Percentiles rank a stretch among this genome's conserved stretches.
Evolutionary conservation across 2,888 invertebrate species (phyloP).

Genomic region (Aplocera efformata): DNA sequence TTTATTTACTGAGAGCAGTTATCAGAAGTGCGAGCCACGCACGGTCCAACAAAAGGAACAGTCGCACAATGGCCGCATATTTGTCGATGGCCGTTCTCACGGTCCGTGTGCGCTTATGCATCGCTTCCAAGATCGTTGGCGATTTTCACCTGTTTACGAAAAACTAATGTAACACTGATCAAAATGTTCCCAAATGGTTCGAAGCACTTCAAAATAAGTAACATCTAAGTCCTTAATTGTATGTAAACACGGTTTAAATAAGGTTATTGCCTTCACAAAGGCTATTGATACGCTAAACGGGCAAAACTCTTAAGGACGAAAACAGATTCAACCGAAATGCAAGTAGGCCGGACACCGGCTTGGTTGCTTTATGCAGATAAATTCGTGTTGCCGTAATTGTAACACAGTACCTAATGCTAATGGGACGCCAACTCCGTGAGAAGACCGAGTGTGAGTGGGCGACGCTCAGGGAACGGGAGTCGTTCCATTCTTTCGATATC

Average conservation of each 20-base stretch:
- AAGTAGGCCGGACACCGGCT: conserved; percentile 22
- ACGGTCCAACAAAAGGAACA: conserved; percentile 57
- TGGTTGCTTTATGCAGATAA: conserved; percentile 41
- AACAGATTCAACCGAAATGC: conserved; percentile 54
- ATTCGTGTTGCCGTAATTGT: conserved; percentile 54
- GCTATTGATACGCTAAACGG: conserved; percentile 43
- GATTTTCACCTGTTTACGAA: conserved; percentile 20
- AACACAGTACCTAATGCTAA: conserved; percentile 41
- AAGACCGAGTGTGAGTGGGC: conserved; percentile 31
- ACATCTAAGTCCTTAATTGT: conserved; percentile 5
- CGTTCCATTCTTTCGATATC: conserved; percentile 41
- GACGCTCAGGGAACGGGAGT: conserved; percentile 26
- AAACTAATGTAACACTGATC: not conserved
- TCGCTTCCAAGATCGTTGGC: conserved; percentile 29
- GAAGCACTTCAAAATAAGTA: conserved; percentile 2
- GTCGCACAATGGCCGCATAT: conserved; percentile 70
- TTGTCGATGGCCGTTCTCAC: conserved; percentile 61
- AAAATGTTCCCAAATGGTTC: conserved; percentile 4
- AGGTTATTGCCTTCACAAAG: no score
- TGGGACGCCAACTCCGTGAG: conserved; percentile 24
- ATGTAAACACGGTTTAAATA: no score
- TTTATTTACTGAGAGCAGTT: conserved; percentile 9
- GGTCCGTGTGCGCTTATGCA: conserved; percentile 38
- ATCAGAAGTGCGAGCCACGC: conserved; percentile 36
- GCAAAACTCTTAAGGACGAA: conserved; percentile 47